These are phyloP conservation scores for Bos javanicus DNA, from an alignment of 2,113 vertebrate genomes.

Conservation along the genomic window DNA sequence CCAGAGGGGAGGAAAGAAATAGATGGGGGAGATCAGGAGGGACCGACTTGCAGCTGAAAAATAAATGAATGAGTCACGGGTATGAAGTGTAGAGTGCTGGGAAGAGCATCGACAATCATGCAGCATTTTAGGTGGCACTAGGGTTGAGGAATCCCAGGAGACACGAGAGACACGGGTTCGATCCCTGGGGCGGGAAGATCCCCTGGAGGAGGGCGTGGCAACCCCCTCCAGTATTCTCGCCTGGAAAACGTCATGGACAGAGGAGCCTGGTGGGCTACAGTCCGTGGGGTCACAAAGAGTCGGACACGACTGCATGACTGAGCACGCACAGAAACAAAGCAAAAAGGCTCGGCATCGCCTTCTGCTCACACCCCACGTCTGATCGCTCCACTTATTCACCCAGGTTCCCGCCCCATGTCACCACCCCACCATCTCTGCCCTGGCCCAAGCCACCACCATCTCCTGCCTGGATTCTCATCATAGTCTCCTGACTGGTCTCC, in stretches of 20 bases:
- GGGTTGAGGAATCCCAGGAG: neutral
- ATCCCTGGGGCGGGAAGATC: neutral
- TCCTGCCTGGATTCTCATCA: neutral
- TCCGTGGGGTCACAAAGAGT: neutral
- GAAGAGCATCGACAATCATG: neutral
- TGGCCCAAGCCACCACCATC: neutral
- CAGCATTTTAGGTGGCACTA: neutral
- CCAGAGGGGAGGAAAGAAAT: neutral
- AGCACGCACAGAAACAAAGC: neutral
- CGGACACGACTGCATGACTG: fast-evolving
- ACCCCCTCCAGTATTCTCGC: neutral
- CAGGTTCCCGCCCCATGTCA: fast-evolving
- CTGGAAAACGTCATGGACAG: neutral
- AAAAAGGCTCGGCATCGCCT: neutral
- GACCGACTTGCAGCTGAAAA: neutral
- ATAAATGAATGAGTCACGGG: neutral
- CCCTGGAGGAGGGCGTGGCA: neutral
- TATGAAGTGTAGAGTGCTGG: neutral
- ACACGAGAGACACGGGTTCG: neutral
- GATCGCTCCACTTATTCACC: neutral
- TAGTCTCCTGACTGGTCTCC: neutral
- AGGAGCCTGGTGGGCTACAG: neutral
- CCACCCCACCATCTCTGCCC: neutral
- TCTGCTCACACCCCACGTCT: neutral
- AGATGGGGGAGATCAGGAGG: neutral